Evolutionary conservation across 2,113 vertebrate species (phyloP).

Genomic region (Grammomys surdaster): DNA sequence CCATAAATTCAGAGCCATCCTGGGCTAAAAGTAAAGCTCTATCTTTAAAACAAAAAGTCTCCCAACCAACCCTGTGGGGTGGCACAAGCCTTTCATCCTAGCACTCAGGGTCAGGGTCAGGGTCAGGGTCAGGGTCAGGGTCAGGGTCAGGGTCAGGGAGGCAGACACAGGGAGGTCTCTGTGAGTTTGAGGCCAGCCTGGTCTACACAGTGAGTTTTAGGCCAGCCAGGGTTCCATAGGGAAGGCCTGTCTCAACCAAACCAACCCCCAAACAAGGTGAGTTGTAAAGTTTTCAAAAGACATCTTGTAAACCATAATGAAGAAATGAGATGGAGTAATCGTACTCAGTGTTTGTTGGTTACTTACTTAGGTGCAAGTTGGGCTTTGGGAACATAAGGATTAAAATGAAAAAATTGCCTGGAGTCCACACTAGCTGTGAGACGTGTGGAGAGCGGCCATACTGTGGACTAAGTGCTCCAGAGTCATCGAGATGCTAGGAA

Average conservation of each 20-base stretch:
- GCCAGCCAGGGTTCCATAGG: neutral
- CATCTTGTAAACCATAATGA: neutral
- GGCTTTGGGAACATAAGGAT: neutral
- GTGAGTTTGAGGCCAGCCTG: neutral
- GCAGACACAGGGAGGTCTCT: neutral
- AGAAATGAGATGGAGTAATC: conserved; percentile 23
- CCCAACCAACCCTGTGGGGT: neutral
- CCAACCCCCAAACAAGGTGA: neutral
- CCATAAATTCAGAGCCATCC: too few species aligned
- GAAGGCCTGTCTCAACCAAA: neutral
- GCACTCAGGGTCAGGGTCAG: too few species aligned
- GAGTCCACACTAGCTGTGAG: neutral
- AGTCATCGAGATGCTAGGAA: neutral
- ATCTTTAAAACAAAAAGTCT: neutral
- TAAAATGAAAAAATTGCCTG: neutral
- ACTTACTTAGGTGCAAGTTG: conserved; percentile 28
- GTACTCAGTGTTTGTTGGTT: conserved; percentile 11
- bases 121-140: too few species aligned
- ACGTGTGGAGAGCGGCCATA: neutral
- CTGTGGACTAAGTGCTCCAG: neutral
- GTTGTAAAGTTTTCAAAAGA: conserved; percentile 57
- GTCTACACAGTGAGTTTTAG: neutral
- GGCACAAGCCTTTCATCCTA: neutral
- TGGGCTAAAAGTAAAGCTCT: too few species aligned
- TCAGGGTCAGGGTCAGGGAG: too few species aligned